Conservation (phyloP, 1,140 invertebrate genomes). For the Latrodectus geometricus region DNA sequence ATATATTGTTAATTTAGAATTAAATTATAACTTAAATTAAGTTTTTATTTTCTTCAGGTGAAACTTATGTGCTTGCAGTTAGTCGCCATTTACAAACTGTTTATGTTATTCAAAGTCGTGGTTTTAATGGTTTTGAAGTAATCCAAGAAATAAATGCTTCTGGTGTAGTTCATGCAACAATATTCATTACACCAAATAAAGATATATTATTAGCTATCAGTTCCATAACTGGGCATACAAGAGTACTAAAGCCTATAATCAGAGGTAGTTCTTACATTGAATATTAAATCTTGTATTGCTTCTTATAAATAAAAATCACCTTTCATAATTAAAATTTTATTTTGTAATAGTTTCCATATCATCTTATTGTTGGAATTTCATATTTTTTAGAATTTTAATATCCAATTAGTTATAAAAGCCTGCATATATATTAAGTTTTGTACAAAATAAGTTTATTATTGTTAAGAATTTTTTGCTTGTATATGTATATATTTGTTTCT, state of each 20-base stretch:
- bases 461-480: too few relatives aligned
- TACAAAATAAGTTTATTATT: too few relatives aligned
- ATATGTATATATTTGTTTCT: too few relatives aligned
- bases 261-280: not conserved
- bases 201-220: conserved; percentile 23
- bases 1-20: not conserved
- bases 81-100: conserved; percentile 35
- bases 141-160: conserved; percentile 31
- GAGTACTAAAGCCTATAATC: conserved; percentile 16
- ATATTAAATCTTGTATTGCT: too few relatives aligned
- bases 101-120: conserved; percentile 23
- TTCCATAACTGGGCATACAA: conserved; percentile 21
- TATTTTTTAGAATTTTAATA: too few relatives aligned
- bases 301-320: too few relatives aligned
- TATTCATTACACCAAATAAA: not conserved
- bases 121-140: conserved; percentile 44
- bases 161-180: not conserved
- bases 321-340: too few relatives aligned
- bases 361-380: too few relatives aligned
- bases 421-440: too few relatives aligned
- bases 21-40: not conserved
- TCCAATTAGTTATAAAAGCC: too few relatives aligned
- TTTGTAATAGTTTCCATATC: too few relatives aligned
- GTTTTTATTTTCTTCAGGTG: conserved; percentile 29
- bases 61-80: conserved; percentile 41